A percentile compares a stretch with the other conserved stretches of the same genome.
phyloP scores from a whole-genome alignment of 2,113 vertebrate species.

The Stictonetta naevosa region DNA sequence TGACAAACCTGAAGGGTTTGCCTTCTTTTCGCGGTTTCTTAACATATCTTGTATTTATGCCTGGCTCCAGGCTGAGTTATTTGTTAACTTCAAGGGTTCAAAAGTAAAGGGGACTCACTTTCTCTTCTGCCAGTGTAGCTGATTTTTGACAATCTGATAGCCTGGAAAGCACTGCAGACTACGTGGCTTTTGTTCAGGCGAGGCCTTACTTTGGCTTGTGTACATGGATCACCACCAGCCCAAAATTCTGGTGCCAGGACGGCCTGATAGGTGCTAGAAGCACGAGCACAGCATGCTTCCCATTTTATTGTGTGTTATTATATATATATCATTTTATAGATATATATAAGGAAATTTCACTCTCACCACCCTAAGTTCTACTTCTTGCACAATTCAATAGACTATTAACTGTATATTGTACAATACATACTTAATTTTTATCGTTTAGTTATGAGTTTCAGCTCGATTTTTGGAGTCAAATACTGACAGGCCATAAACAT shows the following conservation, averaged over 20 bases:
- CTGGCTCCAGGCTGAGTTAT: background rate
- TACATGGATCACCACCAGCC: accelerated
- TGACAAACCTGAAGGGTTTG: background rate
- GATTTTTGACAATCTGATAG: background rate
- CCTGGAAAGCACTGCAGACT: background rate
- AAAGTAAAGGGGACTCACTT: background rate
- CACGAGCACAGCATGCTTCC: background rate
- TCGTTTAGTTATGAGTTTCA: background rate
- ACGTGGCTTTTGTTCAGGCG: accelerated
- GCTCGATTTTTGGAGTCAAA: too few relatives aligned
- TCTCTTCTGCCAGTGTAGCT: background rate
- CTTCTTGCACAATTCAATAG: background rate
- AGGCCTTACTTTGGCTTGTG: background rate
- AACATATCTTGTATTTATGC: background rate
- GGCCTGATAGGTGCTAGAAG: accelerated
- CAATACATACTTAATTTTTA: background rate
- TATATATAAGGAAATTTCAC: background rate
- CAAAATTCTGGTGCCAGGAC: accelerated
- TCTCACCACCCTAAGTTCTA: background rate
- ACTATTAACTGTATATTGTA: background rate
- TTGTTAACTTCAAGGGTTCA: background rate
- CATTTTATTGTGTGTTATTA: too few relatives aligned
- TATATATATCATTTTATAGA: too few relatives aligned
- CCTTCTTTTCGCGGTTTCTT: background rate
- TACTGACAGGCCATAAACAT: accelerated